These are phyloP conservation scores for Leptopterna dolabrata DNA, from an alignment of 2,888 invertebrate genomes.

Conservation along the genomic window DNA sequence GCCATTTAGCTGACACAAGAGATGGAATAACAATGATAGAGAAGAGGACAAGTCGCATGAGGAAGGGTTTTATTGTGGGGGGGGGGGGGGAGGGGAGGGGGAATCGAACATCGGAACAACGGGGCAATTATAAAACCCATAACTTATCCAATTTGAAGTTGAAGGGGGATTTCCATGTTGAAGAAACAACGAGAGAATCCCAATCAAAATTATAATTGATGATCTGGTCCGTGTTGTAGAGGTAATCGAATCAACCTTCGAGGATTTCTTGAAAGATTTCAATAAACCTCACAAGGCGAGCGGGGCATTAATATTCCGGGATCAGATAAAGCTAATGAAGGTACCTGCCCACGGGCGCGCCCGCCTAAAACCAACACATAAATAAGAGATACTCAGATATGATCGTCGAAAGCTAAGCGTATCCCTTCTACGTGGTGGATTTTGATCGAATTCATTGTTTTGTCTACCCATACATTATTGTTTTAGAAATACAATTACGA, in stretches of 20 bases:
- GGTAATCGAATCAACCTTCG: conserved; percentile 25
- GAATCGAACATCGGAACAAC: background rate
- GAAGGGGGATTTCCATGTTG: background rate
- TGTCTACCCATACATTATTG: no score
- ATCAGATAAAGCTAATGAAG: conserved; percentile 42
- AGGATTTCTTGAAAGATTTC: conserved; percentile 11
- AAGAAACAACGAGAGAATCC: background rate
- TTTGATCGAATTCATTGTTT: no score
- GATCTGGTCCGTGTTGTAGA: background rate
- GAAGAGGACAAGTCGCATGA: background rate
- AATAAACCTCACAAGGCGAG: background rate
- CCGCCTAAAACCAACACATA: conserved; percentile 28
- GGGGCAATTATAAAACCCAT: conserved; percentile 5
- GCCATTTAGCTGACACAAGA: no score
- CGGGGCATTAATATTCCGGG: conserved; percentile 31
- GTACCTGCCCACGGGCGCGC: background rate
- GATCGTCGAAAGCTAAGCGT: background rate
- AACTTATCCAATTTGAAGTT: conserved; percentile 21
- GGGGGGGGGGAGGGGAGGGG: background rate
- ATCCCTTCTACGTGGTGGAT: background rate
- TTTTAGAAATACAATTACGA: no score
- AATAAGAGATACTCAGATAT: conserved; percentile 25
- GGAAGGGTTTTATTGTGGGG: background rate
- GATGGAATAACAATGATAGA: no score
- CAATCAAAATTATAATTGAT: conserved; percentile 27